Evolutionary conservation across 2,113 vertebrate genomes (phyloP), one percentile per base, ranked within the genome.

Genomic region (Dolichotis patagonum): DNA sequence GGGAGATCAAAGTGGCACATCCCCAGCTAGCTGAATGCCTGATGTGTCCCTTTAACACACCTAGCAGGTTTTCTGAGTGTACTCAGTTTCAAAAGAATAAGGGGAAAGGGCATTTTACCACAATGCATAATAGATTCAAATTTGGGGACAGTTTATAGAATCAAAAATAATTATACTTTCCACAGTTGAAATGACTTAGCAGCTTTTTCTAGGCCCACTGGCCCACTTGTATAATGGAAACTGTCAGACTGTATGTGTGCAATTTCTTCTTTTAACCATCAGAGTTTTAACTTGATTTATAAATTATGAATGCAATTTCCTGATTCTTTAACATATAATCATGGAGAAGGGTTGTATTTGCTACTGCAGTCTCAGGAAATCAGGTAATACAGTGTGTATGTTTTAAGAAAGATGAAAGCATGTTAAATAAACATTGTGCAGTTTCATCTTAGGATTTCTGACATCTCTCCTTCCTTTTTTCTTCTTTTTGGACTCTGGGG

Each of bases 1-100:
- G 95, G 88, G 62, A 98, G 98, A 98, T 98, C 98, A 98, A 98
- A 98, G 98, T 86, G 84, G 95, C 86, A 85, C 58, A 90, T 75
- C 97, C 80, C 97, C 35, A 82, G 96, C 96, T 97, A 83, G 8
- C 87, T 83, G 95, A 97, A 97, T 4, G 56, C 95, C 95, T 89
- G 97, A 96, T n/a, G 22, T 69, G 89, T 85, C 86, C 24, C 73
- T 95, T 78, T 95, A 95, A 98, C 96, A 95, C 69, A 71, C 89
- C 90, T 86, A 49, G 78, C n/a, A 43, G 93, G 97, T 80, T 90
- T 98, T 98, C 97, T 65, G 92, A 97, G 88, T 93, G 46, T 28
- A 69, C 46, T 97, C 43, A 4, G 81, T 96, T 98, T 98, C 95
- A 97, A 96, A 98, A 96, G 94, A 0, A 54, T 46, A 90, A 94